Evolutionary conservation across 2,113 vertebrate species (phyloP).

Genomic region (Genyomyrus donnyi): DNA sequence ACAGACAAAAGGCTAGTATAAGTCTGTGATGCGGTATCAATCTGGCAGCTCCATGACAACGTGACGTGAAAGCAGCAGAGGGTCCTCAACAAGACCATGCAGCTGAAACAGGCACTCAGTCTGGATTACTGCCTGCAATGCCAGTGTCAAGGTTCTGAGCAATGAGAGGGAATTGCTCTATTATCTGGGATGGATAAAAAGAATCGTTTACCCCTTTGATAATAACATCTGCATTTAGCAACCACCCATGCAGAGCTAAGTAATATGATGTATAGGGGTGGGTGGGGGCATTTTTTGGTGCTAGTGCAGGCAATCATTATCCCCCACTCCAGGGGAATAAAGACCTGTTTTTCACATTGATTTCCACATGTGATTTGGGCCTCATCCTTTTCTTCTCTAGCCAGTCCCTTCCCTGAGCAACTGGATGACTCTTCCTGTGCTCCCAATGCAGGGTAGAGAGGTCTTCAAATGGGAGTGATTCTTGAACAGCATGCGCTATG

Average conservation of each 20-base stretch:
- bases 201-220: neutral
- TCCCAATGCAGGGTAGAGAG: neutral
- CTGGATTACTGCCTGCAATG: neutral
- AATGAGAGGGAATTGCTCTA: neutral
- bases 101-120: neutral
- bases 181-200: neutral
- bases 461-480: neutral
- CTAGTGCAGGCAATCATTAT: neutral
- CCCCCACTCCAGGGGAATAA: neutral
- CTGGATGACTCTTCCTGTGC: neutral
- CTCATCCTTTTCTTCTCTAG: neutral
- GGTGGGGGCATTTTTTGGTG: neutral
- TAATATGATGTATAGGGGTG: neutral
- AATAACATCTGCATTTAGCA: neutral
- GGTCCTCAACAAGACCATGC: neutral
- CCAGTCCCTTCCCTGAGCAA: neutral
- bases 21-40: neutral
- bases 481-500: neutral
- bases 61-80: neutral
- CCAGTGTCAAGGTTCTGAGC: neutral
- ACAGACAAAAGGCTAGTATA: neutral
- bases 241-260: neutral
- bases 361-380: neutral
- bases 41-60: neutral
- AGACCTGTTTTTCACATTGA: neutral